A percentile compares a stretch with the other conserved stretches of the same genome.
These are phyloP conservation scores for Pristionchus japonicus DNA, from an alignment of 2,888 invertebrate genomes.

Conservation along the genomic window DNA sequence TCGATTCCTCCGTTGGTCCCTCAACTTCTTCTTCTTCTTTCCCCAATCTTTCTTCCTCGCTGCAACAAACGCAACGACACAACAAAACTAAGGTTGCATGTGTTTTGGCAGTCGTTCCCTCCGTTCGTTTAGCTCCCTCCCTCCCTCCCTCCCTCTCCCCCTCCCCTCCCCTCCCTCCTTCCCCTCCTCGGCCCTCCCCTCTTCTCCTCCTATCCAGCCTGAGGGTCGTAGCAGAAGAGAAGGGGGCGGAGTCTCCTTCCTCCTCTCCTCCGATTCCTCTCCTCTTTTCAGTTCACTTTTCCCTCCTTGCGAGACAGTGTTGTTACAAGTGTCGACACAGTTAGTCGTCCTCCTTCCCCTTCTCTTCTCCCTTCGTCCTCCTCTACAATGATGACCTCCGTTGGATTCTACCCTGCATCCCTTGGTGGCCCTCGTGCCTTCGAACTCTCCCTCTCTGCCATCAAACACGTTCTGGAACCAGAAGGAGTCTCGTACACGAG, in stretches of 20 bases:
- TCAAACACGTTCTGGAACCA: constrained; percentile 63
- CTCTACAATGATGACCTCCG: constrained; percentile 41
- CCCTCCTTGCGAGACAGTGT: constrained; percentile 25
- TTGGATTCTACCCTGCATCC: constrained; percentile 55
- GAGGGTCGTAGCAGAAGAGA: constrained; percentile 34
- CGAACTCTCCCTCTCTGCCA: constrained; percentile 57
- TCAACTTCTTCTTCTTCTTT: not conserved
- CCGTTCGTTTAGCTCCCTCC: not conserved
- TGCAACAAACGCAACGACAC: constrained; percentile 24
- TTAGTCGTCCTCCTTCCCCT: no score
- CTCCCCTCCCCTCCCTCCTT: not conserved
- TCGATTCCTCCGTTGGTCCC: not conserved
- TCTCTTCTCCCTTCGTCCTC: not conserved
- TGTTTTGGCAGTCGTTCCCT: constrained; percentile 43
- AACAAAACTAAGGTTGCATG: constrained; percentile 40
- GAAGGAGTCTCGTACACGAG: constrained; percentile 50
- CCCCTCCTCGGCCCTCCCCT: not conserved
- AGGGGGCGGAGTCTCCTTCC: constrained; percentile 49
- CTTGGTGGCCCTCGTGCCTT: constrained; percentile 52
- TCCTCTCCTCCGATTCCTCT: not conserved
- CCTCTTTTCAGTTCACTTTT: constrained; percentile 39
- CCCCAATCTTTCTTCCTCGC: not conserved
- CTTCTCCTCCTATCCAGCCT: constrained; percentile 25
- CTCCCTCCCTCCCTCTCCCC: constrained; percentile 44
- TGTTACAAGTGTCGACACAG: constrained; percentile 31